These are phyloP conservation scores for Brachymystax lenok DNA, from an alignment of 2,797 vertebrate species.

Conservation along the genomic window DNA sequence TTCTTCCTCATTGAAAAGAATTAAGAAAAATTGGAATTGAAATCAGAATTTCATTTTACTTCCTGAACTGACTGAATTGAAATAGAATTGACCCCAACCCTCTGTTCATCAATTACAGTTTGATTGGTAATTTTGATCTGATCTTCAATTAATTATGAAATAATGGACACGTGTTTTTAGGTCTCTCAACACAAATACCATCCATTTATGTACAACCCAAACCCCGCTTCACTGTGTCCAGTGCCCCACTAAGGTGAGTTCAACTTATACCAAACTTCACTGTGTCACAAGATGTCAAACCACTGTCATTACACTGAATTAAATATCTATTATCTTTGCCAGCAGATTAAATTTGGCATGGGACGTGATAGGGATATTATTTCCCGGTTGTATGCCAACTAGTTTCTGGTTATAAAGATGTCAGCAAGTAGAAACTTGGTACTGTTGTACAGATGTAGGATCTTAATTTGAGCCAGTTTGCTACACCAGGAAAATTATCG, in stretches of 20 bases:
- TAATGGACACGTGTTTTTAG: not conserved
- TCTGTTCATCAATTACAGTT: too few species aligned
- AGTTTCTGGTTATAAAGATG: too few species aligned
- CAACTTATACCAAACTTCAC: not conserved
- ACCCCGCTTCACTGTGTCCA: conserved; percentile 20
- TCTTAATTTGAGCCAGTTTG: too few species aligned
- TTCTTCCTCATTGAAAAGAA: too few species aligned
- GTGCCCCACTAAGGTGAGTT: conserved; percentile 52
- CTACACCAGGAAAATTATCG: too few species aligned
- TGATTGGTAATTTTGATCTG: not conserved
- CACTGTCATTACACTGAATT: not conserved
- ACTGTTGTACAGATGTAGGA: too few species aligned
- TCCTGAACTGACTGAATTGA: not conserved
- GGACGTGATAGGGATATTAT: too few species aligned
- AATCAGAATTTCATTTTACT: not conserved
- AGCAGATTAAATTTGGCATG: too few species aligned
- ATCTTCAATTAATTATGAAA: not conserved
- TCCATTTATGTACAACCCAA: conserved; percentile 28
- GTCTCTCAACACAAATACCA: conserved; percentile 23
- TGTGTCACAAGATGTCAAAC: not conserved
- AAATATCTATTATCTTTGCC: not conserved
- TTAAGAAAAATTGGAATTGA: too few species aligned
- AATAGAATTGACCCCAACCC: not conserved
- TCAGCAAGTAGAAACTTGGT: too few species aligned
- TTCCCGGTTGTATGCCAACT: too few species aligned